A percentile compares a stretch with the other conserved stretches of the same genome.
Conservation (phyloP, 2,888 invertebrate species). For the Eupeodes latifasciatus region DNA sequence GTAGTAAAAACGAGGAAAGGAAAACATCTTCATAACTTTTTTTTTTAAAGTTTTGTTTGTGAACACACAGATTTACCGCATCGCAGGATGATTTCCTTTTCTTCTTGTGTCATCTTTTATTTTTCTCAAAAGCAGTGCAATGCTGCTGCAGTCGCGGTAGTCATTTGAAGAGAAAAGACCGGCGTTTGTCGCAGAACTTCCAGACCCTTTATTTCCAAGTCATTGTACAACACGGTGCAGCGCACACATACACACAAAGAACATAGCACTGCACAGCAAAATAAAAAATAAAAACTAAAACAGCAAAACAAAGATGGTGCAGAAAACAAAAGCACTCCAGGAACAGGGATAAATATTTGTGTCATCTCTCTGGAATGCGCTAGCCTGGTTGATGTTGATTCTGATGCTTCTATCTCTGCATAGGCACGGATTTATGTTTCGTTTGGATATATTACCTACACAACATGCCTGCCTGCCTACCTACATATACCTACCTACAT, state of each 20-base stretch:
- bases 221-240: slow-evolving; percentile 65
- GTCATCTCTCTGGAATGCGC: slow-evolving; percentile 74
- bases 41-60: slow-evolving; percentile 63
- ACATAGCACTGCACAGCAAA: slow-evolving; percentile 25
- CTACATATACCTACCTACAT: background rate
- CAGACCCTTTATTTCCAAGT: slow-evolving; percentile 74
- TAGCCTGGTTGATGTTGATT: slow-evolving; percentile 21
- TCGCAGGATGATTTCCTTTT: slow-evolving; percentile 72
- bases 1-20: slow-evolving; percentile 62
- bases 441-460: slow-evolving; percentile 50
- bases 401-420: slow-evolving; percentile 25
- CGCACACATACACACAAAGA: slow-evolving; percentile 44
- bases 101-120: slow-evolving; percentile 55
- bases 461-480: slow-evolving; percentile 42
- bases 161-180: slow-evolving; percentile 71
- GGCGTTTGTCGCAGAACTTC: slow-evolving; percentile 74
- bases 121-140: slow-evolving; percentile 60
- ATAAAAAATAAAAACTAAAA: slow-evolving; percentile 29
- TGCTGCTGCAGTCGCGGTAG: slow-evolving; percentile 63
- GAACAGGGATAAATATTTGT: slow-evolving; percentile 75
- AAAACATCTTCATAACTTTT: slow-evolving; percentile 50
- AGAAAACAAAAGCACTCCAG: slow-evolving; percentile 68
- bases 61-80: slow-evolving; percentile 74
- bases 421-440: slow-evolving; percentile 73
- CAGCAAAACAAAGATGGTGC: slow-evolving; percentile 33